These are phyloP conservation scores for Lepus oiostolus DNA, from an alignment of 2,797 vertebrate species.

Conservation along the genomic window DNA sequence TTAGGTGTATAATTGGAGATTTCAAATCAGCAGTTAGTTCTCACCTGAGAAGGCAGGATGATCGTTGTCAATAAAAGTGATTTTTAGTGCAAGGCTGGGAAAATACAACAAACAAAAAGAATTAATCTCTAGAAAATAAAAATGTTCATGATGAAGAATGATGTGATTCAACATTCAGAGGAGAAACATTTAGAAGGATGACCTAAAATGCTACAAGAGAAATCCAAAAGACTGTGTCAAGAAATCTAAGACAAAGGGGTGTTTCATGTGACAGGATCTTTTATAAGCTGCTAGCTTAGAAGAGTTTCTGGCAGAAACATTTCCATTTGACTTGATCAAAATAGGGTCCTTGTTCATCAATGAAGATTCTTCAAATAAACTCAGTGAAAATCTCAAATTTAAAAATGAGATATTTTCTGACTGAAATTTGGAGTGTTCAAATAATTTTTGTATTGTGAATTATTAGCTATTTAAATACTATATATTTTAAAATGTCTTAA, in stretches of 20 bases:
- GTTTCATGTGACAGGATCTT: neutral
- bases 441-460: neutral
- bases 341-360: neutral
- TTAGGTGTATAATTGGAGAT: neutral
- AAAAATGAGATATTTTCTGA: neutral
- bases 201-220: neutral
- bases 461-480: neutral
- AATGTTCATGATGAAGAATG: neutral
- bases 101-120: neutral
- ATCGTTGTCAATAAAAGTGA: neutral
- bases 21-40: neutral
- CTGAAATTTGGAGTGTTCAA: neutral
- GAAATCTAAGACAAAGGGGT: neutral
- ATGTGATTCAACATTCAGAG: neutral
- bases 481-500: neutral
- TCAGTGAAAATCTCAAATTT: neutral
- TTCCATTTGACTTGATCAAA: neutral
- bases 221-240: neutral
- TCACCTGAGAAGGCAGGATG: neutral
- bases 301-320: neutral
- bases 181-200: neutral
- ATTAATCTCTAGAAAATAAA: neutral
- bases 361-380: neutral
- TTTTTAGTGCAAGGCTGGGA: neutral
- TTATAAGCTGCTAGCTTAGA: neutral